phyloP scores from a whole-genome alignment of 2,797 vertebrate species.

The Nannoperca obscura region DNA sequence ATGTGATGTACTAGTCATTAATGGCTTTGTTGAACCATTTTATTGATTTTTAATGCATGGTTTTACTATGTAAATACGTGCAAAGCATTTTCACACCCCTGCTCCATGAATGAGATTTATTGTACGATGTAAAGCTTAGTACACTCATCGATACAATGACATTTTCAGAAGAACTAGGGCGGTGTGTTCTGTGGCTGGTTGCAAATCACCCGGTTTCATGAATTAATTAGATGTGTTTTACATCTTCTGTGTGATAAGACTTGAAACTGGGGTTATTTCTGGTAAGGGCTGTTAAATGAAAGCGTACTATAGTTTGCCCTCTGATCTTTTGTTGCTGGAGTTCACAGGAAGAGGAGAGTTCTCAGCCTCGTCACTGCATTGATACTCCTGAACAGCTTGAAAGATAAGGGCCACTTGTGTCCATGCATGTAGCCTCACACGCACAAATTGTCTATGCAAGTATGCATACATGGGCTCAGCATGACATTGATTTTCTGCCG shows the following conservation, averaged over 20 bases:
- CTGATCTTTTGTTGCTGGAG: conserved; percentile 31
- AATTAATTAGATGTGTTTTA: conserved; percentile 37
- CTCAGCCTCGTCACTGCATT: not conserved
- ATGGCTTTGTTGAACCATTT: conserved; percentile 33
- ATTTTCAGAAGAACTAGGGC: not conserved
- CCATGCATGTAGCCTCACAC: not conserved
- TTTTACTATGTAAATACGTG: conserved; percentile 43
- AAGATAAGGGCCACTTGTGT: conserved; percentile 31
- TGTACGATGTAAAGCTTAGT: conserved; percentile 9
- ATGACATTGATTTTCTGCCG: conserved; percentile 60
- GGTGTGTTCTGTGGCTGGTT: not conserved
- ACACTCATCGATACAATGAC: not conserved
- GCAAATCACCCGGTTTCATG: conserved; percentile 13
- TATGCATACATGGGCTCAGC: conserved; percentile 39
- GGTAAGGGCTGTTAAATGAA: conserved; percentile 31
- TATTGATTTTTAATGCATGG: conserved; percentile 61
- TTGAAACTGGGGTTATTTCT: conserved; percentile 38
- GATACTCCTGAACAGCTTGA: conserved; percentile 20
- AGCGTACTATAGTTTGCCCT: conserved; percentile 17
- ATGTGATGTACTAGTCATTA: conserved; percentile 41
- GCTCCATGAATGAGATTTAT: conserved; percentile 46
- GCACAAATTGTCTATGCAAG: conserved; percentile 8
- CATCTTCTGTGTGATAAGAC: conserved; percentile 11
- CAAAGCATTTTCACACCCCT: conserved; percentile 34
- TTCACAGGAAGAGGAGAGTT: conserved; percentile 17